Conservation (phyloP, 2,888 invertebrate species). For the Lamellibrachia satsuma region DNA sequence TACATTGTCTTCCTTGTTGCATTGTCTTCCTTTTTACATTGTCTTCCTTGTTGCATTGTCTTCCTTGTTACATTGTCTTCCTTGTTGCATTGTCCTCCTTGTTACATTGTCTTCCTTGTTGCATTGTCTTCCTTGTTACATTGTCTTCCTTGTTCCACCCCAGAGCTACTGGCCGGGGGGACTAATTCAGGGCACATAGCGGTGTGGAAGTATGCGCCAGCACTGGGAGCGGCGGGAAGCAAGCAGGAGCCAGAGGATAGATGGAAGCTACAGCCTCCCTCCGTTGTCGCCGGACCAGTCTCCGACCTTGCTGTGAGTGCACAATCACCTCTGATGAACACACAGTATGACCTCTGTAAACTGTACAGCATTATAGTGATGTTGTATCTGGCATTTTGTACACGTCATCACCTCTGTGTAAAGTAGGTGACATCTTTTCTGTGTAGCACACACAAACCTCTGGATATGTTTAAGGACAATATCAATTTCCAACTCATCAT, state of each 20-base stretch:
- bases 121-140: neutral
- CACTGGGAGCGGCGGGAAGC: constrained; percentile 40
- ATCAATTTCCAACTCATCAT: neutral
- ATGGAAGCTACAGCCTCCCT: constrained; percentile 83
- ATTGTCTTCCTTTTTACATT: no score
- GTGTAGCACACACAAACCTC: neutral
- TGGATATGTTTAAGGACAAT: neutral
- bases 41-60: no score
- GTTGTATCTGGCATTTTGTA: neutral
- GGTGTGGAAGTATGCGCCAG: constrained; percentile 76
- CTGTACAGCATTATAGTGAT: neutral
- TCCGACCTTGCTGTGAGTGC: constrained; percentile 40
- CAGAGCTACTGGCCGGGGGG: constrained; percentile 85
- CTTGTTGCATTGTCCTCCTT: no score
- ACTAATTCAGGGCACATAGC: constrained; percentile 89
- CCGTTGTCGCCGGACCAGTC: constrained; percentile 60
- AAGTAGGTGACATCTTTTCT: neutral
- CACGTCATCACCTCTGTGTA: neutral
- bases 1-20: no score
- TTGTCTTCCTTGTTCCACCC: neutral
- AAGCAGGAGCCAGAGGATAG: constrained; percentile 76
- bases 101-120: no score
- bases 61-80: no score
- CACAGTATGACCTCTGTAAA: neutral
- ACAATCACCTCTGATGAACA: neutral